Conservation (phyloP, 2,888 invertebrate genomes). For the Parapristionchus giblindavisi region DNA sequence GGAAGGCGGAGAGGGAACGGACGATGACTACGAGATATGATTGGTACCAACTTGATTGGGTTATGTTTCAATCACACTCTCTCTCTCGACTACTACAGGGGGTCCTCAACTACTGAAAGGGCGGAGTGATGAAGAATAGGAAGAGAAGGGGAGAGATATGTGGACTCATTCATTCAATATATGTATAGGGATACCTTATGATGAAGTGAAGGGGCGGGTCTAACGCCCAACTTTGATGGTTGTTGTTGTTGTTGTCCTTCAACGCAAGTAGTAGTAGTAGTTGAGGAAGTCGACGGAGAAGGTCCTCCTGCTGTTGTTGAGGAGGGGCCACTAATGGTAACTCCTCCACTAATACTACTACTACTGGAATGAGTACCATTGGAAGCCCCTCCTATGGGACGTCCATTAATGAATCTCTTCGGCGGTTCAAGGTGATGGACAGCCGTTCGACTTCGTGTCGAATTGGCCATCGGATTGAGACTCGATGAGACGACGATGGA, state of each 20-base stretch:
- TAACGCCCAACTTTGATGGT: neutral
- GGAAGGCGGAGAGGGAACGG: neutral
- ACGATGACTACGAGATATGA: no score
- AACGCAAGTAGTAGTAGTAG: no score
- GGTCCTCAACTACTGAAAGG: neutral
- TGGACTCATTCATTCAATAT: neutral
- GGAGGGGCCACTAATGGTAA: no score
- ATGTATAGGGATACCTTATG: constrained; percentile 21
- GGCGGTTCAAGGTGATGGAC: constrained; percentile 32
- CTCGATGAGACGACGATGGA: constrained; percentile 24
- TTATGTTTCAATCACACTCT: no score
- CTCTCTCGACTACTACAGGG: neutral
- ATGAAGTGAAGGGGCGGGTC: constrained; percentile 27
- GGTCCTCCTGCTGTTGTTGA: neutral
- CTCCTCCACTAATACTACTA: no score
- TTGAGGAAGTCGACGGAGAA: no score
- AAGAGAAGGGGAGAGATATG: neutral
- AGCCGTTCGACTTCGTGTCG: neutral
- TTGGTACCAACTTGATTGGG: no score
- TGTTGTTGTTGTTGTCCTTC: neutral
- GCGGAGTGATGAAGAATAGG: constrained; percentile 5
- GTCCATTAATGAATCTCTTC: neutral
- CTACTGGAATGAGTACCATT: no score
- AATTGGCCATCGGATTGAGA: constrained; percentile 23
- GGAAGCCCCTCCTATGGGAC: no score